Evolutionary conservation across 2,113 vertebrate genomes (phyloP).

Genomic region (Lonchura striata): DNA sequence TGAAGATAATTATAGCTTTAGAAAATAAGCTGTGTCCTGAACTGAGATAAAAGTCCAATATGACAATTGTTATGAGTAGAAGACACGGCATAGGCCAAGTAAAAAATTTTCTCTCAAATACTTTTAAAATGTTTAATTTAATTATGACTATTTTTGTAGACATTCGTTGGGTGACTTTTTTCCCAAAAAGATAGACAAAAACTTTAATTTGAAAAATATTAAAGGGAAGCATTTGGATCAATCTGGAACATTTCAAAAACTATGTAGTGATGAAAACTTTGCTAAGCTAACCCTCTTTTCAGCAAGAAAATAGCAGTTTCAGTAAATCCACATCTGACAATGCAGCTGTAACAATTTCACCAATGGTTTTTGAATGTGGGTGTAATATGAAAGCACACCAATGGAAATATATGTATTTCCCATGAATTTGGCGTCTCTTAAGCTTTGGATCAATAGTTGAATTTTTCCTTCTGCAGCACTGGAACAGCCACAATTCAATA

Average conservation of each 20-base stretch:
- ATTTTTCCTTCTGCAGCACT: neutral
- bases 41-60: neutral
- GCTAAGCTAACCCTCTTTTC: neutral
- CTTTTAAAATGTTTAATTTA: neutral
- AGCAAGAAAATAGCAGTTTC: neutral
- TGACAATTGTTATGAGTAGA: neutral
- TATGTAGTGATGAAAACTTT: neutral
- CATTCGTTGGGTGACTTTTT: neutral
- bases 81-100: neutral
- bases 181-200: neutral
- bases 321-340: neutral
- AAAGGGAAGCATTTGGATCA: neutral
- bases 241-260: neutral
- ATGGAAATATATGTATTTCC: neutral
- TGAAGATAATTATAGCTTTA: neutral
- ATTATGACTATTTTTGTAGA: conserved; percentile 11
- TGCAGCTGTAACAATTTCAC: neutral
- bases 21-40: neutral
- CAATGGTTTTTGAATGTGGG: neutral
- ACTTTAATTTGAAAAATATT: neutral
- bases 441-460: neutral
- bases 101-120: neutral
- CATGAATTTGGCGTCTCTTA: neutral
- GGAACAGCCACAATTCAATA: neutral
- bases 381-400: neutral